Evolutionary conservation across 2,113 vertebrate genomes (phyloP), one percentile per base, ranked within the genome.

Genomic region (Uria lomvia): DNA sequence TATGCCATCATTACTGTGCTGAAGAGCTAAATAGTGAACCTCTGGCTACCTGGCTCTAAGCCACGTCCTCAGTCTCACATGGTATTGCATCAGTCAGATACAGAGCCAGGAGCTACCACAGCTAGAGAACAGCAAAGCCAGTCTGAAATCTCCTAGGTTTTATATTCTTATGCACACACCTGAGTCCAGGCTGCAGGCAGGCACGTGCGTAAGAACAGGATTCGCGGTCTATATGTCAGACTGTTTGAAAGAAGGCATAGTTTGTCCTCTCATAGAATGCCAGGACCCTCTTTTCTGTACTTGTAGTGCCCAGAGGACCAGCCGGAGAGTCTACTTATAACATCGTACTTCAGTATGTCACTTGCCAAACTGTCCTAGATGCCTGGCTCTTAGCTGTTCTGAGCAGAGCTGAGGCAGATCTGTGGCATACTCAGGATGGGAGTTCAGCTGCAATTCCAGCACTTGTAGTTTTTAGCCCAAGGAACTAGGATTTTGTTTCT

Each of bases 91-190:
- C 40, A 66, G 59, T 19, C 0, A 0, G 63, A 34, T 49, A 49
- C 18, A 59, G 66, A 72, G 45, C 8, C 66, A 60, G 45, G 29
- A 73, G 59, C 29, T 72, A 42, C 38, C 14, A 36, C 58, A 72
- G 45, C 17, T 27, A 36, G 34, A 66, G 52, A 88, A 83, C 5
- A 40, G 20, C 27, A 77, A 65, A 23, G 5, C 3, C 29, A 58
- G 11, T 8, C 43, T 1, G 2, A 72, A 66, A 52, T 52, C 43
- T 38, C 27, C 6, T 6, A 29, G 14, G 12, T 53, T 72, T 83
- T 92, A 27, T 29, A 59, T 0, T 0, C 14, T 59, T n/a, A n/a
- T 15, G 21, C 38, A 40, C 1, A 4, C 17, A 10, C 36, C 21
- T 34, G 40, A 23, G 10, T 23, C 58, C 40, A 66, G 59, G 50